Conservation (phyloP, 2,113 vertebrate genomes). For the Xyrauchen texanus region DNA sequence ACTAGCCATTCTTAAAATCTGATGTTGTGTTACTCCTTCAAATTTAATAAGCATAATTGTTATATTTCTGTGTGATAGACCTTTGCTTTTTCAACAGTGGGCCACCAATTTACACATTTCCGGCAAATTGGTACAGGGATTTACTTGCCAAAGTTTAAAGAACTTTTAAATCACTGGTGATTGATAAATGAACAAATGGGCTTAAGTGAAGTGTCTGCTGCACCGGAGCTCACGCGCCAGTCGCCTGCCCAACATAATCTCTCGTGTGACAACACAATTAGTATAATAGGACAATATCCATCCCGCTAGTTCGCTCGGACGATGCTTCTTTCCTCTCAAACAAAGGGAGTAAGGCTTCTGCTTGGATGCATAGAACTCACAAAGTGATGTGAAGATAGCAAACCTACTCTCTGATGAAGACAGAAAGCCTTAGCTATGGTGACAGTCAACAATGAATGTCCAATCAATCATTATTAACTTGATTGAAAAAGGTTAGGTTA, state of each 20-base stretch:
- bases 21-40: too few species aligned
- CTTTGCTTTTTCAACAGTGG: too few species aligned
- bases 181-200: conserved; percentile 71
- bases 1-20: too few species aligned
- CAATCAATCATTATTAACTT: conserved; percentile 4
- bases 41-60: too few species aligned
- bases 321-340: conserved; percentile 12
- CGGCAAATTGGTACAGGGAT: too few species aligned
- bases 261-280: conserved; percentile 70
- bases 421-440: conserved; percentile 13
- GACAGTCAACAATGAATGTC: conserved; percentile 19
- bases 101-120: too few species aligned
- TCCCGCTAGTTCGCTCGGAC: conserved; percentile 50
- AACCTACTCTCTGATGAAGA: conserved; percentile 5
- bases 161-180: background rate
- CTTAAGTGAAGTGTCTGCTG: conserved; percentile 64
- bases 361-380: background rate
- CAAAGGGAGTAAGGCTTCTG: conserved; percentile 4
- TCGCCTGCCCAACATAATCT: conserved; percentile 61
- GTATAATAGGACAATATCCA: conserved; percentile 50
- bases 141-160: conserved; percentile 9
- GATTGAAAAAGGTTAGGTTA: too few species aligned
- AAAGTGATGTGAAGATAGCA: conserved; percentile 1
- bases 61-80: too few species aligned
- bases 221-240: conserved; percentile 70